Evolutionary conservation across 2,113 vertebrate species (phyloP).

Genomic region (Taurulus bubalis): DNA sequence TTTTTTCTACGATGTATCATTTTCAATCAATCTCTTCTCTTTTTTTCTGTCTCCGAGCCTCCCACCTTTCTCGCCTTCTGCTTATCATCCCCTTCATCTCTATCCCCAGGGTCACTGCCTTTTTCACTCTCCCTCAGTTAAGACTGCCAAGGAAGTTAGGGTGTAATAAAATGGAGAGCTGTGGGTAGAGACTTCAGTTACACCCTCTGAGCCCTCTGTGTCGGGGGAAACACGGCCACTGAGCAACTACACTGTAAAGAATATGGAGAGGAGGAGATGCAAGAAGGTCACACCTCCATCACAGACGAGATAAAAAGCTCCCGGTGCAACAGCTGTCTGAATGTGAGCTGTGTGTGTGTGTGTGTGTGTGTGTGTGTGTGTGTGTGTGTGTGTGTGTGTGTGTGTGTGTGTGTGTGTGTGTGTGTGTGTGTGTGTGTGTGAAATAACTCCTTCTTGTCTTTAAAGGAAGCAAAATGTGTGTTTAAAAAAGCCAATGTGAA

Average conservation of each 20-base stretch:
- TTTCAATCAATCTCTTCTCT: slow-evolving; percentile 31
- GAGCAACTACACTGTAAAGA: slow-evolving; percentile 67
- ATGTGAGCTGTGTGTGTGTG: neutral
- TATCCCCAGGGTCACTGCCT: slow-evolving; percentile 34
- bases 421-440: neutral
- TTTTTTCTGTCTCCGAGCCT: slow-evolving; percentile 7
- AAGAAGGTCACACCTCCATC: slow-evolving; percentile 60
- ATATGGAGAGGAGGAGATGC: slow-evolving; percentile 46
- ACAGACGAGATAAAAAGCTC: slow-evolving; percentile 37
- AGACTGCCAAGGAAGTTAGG: slow-evolving; percentile 15
- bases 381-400: neutral
- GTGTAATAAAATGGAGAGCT: slow-evolving; percentile 39
- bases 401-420: too few species aligned
- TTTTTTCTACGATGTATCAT: slow-evolving; percentile 17
- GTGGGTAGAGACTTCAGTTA: slow-evolving; percentile 49
- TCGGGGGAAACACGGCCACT: slow-evolving; percentile 47
- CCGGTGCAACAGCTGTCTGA: slow-evolving; percentile 47
- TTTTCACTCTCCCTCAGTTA: slow-evolving; percentile 32
- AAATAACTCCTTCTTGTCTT: slow-evolving; percentile 7
- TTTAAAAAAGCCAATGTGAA: slow-evolving; percentile 11
- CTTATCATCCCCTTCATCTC: slow-evolving; percentile 45
- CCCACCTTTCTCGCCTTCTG: slow-evolving; percentile 2
- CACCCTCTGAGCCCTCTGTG: slow-evolving; percentile 66
- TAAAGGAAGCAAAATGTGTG: neutral
- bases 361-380: neutral